Percentiles rank a stretch among this genome's conserved stretches.
Evolutionary conservation across 1,140 invertebrate species (phyloP).

Genomic region (Wiebesia pumilae): DNA sequence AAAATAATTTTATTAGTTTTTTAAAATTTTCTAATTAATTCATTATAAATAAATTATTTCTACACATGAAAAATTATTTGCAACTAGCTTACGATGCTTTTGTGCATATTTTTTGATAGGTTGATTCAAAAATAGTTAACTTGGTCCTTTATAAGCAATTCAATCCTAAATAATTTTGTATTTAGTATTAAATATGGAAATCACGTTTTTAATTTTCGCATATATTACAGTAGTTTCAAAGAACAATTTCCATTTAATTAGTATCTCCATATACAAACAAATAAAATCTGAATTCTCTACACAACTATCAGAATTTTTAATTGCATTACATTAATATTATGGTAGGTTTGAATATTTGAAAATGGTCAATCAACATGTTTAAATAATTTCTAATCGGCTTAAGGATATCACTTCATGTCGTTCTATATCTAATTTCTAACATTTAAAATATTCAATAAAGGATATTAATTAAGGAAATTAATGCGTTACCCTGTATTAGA

Average conservation of each 20-base stretch:
- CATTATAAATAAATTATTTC: not conserved
- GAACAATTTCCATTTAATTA: not conserved
- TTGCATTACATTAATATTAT: not conserved
- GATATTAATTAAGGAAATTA: not conserved
- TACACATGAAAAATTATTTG: too few species aligned
- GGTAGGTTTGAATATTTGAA: not conserved
- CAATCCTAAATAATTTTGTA: not conserved
- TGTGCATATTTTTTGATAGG: not conserved
- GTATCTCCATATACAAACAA: not conserved
- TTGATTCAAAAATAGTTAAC: not conserved
- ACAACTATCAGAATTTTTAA: not conserved
- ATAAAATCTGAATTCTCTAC: not conserved
- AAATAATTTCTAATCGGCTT: not conserved
- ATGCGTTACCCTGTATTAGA: not conserved
- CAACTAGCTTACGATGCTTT: not conserved
- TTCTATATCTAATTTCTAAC: not conserved
- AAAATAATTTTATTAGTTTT: too few species aligned
- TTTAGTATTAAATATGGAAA: not conserved
- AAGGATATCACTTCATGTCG: not conserved
- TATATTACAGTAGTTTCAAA: not conserved
- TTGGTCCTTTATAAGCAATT: not conserved
- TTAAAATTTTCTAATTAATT: not conserved
- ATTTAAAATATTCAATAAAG: not conserved
- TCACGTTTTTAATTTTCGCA: not conserved
- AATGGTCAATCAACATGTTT: not conserved